A percentile compares a stretch with the other conserved stretches of the same genome.
Conservation (phyloP, 2,888 invertebrate species). For the Parelbella ahira region DNA sequence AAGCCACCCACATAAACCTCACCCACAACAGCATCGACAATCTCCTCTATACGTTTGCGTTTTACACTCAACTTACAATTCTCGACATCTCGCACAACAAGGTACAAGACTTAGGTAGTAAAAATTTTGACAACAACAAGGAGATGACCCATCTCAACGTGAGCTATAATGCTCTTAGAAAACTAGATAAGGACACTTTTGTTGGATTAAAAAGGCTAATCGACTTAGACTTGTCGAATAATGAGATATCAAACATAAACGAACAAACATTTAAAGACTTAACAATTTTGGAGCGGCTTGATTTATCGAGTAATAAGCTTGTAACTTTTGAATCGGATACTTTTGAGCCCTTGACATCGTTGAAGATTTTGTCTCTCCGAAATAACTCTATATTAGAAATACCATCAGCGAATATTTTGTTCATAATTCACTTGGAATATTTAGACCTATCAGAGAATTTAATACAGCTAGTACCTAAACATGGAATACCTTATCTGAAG, state of each 20-base stretch:
- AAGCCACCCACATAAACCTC: slow-evolving; percentile 89
- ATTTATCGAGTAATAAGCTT: slow-evolving; percentile 88
- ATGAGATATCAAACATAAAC: slow-evolving; percentile 87
- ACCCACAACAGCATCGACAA: slow-evolving; percentile 90
- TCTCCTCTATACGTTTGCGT: slow-evolving; percentile 88
- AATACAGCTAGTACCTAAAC: slow-evolving; percentile 85
- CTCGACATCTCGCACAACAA: slow-evolving; percentile 92
- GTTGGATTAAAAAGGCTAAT: slow-evolving; percentile 85
- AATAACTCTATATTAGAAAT: slow-evolving; percentile 90
- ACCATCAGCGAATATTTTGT: slow-evolving; percentile 84
- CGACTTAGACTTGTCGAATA: slow-evolving; percentile 87
- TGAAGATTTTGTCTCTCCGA: slow-evolving; percentile 86
- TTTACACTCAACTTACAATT: slow-evolving; percentile 89
- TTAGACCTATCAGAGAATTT: slow-evolving; percentile 90
- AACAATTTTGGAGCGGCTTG: slow-evolving; percentile 85
- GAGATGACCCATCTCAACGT: slow-evolving; percentile 88
- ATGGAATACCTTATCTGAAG: slow-evolving; percentile 86
- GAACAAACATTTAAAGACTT: slow-evolving; percentile 89
- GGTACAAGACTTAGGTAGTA: slow-evolving; percentile 88
- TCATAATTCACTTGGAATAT: slow-evolving; percentile 84
- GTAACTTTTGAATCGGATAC: slow-evolving; percentile 86
- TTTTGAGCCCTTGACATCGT: slow-evolving; percentile 84
- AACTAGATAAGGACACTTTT: slow-evolving; percentile 87
- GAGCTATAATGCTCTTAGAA: slow-evolving; percentile 86
- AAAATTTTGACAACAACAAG: slow-evolving; percentile 89